phyloP scores from a whole-genome alignment of 2,797 vertebrate genomes.

The Antrozous pallidus region DNA sequence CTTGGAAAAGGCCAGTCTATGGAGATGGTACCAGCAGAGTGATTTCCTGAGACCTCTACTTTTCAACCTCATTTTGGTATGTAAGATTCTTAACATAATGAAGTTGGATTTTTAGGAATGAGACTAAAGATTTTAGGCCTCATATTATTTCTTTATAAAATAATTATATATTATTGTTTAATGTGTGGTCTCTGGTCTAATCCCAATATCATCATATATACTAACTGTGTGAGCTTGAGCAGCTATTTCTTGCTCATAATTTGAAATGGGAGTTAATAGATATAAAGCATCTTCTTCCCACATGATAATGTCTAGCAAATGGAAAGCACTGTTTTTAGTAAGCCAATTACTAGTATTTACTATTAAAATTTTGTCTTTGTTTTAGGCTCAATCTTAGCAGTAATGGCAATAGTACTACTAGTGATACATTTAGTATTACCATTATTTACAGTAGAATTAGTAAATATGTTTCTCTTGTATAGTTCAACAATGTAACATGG shows the following conservation, averaged over 20 bases:
- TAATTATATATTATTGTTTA: background rate
- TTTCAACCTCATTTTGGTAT: background rate
- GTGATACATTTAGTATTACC: background rate
- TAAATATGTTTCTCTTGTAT: background rate
- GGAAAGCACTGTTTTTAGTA: background rate
- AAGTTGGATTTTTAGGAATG: background rate
- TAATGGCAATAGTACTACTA: background rate
- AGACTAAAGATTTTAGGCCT: background rate
- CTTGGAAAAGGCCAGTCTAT: background rate
- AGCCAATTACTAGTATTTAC: background rate
- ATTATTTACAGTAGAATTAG: background rate
- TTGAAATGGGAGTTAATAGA: background rate
- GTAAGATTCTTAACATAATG: background rate
- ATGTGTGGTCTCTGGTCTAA: background rate
- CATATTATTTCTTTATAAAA: background rate
- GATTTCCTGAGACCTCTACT: background rate
- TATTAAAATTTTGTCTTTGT: background rate
- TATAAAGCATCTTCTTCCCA: background rate
- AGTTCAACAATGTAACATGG: background rate
- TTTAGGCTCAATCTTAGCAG: background rate
- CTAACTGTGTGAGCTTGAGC: background rate
- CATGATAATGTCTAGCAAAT: background rate
- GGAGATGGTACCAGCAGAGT: background rate
- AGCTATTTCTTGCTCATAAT: background rate
- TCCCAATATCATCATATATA: background rate